Base-by-base conservation (phyloP, 2,888 invertebrate genomes). In the Himalopsyche kuldschensis region DNA sequence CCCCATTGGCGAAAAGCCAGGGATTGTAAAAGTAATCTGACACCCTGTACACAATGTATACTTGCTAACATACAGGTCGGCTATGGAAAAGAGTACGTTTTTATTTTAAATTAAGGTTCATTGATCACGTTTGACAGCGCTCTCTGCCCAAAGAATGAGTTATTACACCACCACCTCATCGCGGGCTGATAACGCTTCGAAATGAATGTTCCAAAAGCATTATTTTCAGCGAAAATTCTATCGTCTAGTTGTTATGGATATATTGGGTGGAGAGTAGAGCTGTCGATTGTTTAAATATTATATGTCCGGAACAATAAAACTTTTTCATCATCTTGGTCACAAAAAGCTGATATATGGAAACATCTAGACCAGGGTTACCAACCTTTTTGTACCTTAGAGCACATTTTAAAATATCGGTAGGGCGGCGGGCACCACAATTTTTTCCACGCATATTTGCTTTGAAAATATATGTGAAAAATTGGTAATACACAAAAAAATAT, bases 41-140 rank as follows among this genome's bases (percentile, higher is more conserved):
- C 69, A 69, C 69, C 69, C 69, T 69, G 69, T 69, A 69, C 27
- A 15, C 69, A 27, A 30, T 27, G 69, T 69, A 27, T 69, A 69
- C 69, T 30, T 69, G 27, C 69, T 30, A 27, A 69, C 27, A 27
- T 41, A 20, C 79, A 80, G 15, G 75, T 80, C 48, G 27, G 46
- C 24, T 47, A 80, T 75, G 20, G 77, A 32, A 77, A 35, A 24
- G 35, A 48, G 81, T 77, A 31, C 48, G 31, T 77, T 81, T 35
- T 32, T 77, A 81, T 24, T 81, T 81, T 76, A 81, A 81, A 81
- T 77, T 77, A 55, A 55, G 47, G 47, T 55, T 77, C 81, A 77
- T 81, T 76, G 81, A 81, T 81, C 77, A 81, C 17, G 77, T 81
- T 81, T 81, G 81, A 81, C 77, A 80, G 80, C 75, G 20, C 48